Evolutionary conservation across 2,113 vertebrate genomes (phyloP).

Genomic region (Tupaia chinensis): DNA sequence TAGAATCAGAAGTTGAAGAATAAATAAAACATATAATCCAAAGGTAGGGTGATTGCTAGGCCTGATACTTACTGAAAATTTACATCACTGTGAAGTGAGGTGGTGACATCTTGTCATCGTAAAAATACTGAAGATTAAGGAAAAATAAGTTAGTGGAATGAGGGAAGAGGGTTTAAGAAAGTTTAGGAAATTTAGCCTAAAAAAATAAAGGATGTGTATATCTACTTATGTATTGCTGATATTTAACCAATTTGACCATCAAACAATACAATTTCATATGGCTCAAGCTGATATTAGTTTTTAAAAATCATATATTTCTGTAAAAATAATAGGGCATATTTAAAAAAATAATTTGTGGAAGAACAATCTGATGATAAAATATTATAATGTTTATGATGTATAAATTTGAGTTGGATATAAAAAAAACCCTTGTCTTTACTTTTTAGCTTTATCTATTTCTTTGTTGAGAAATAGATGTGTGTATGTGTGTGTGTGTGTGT

Average conservation of each 20-base stretch:
- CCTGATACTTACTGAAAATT: neutral
- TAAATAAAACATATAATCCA: neutral
- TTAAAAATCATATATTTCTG: too few relatives aligned
- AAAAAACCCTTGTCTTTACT: neutral
- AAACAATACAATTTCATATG: neutral
- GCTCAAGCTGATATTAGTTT: neutral
- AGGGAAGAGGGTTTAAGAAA: neutral
- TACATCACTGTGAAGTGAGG: neutral
- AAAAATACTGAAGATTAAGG: conserved; percentile 32
- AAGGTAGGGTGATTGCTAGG: neutral
- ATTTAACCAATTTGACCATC: conserved; percentile 16
- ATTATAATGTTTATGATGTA: neutral
- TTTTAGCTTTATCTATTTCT: too few relatives aligned
- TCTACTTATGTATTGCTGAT: neutral
- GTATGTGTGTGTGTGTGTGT: too few relatives aligned
- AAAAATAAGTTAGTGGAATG: neutral
- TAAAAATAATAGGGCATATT: neutral
- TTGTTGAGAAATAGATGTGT: too few relatives aligned
- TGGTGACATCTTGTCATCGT: neutral
- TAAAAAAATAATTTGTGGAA: neutral
- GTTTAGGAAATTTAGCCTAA: neutral
- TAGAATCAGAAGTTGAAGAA: conserved; percentile 10
- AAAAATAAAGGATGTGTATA: neutral
- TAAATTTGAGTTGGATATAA: neutral
- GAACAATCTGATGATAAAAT: neutral